These are phyloP conservation scores for Nebria ingens DNA, from an alignment of 1,140 invertebrate species.

Conservation along the genomic window DNA sequence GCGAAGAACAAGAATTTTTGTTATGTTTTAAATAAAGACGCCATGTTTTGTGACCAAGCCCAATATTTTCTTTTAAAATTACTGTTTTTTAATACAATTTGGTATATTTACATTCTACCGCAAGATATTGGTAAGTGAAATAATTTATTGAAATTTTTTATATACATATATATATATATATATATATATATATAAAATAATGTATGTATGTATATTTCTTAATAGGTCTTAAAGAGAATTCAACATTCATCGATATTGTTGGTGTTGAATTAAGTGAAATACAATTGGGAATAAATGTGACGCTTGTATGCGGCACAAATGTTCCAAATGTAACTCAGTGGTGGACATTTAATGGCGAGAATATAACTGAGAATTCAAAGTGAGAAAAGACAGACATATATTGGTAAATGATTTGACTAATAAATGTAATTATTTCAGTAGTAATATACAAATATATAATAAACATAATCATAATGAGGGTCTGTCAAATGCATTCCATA, in stretches of 20 bases:
- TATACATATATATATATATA: constrained; percentile 1
- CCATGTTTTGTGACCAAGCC: constrained; percentile 32
- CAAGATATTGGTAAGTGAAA: constrained; percentile 23
- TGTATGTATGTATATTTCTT: constrained; percentile 10
- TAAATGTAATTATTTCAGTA: constrained; percentile 13
- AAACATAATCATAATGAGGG: background rate
- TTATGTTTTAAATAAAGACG: constrained; percentile 16
- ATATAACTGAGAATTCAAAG: constrained; percentile 34
- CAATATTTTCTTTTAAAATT: constrained; percentile 25
- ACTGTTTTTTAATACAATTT: constrained; percentile 11
- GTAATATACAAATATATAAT: too few relatives aligned
- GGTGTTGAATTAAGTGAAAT: constrained; percentile 17
- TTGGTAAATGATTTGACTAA: too few relatives aligned
- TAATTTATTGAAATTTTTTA: constrained; percentile 8
- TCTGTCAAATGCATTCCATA: constrained; percentile 31
- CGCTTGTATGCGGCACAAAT: constrained; percentile 35
- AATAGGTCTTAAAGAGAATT: background rate
- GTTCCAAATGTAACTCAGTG: constrained; percentile 30
- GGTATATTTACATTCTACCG: constrained; percentile 14
- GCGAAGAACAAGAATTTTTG: too few relatives aligned
- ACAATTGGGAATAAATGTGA: constrained; percentile 35
- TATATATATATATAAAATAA: background rate
- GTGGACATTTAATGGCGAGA: constrained; percentile 37
- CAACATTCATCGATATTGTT: background rate
- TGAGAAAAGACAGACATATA: constrained; percentile 15